phyloP scores from a whole-genome alignment of 1,140 invertebrate genomes.

The Drosophila obscura region DNA sequence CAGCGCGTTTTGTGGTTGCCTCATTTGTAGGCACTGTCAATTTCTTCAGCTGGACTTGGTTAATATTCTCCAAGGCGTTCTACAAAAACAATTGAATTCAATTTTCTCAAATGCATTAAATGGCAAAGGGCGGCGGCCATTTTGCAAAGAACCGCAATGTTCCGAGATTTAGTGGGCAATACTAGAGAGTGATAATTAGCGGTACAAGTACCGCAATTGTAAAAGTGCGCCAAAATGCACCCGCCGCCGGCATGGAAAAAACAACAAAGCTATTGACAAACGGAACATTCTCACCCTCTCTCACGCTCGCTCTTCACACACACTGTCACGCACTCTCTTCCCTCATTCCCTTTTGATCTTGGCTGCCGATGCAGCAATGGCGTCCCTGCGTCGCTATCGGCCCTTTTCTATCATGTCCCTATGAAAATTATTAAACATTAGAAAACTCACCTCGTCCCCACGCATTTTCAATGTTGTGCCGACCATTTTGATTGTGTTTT shows the following conservation, averaged over 20 bases:
- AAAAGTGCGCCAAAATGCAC: constrained; percentile 62
- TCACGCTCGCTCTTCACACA: constrained; percentile 1
- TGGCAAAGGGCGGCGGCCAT: constrained; percentile 46
- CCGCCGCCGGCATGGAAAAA: constrained; percentile 6
- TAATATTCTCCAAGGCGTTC: constrained; percentile 72
- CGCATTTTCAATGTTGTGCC: constrained; percentile 63
- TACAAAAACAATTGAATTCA: constrained; percentile 17
- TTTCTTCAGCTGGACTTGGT: constrained; percentile 74
- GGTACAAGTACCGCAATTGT: constrained; percentile 49
- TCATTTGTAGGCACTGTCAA: constrained; percentile 64
- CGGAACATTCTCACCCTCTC: constrained; percentile 57
- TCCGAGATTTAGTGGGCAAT: constrained; percentile 2
- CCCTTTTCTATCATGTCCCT: constrained; percentile 10
- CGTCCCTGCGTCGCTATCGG: constrained; percentile 30
- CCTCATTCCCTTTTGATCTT: not conserved
- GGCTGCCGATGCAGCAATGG: constrained; percentile 55
- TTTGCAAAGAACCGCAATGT: constrained; percentile 34
- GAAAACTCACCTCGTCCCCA: constrained; percentile 68
- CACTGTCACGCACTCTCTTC: not conserved
- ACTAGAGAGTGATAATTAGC: constrained; percentile 32
- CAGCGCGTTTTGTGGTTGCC: constrained; percentile 75
- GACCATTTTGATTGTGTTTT: constrained; percentile 54
- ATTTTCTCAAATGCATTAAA: not conserved
- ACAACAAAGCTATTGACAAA: constrained; percentile 38
- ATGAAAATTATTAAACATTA: not conserved